Evolutionary conservation across 2,113 vertebrate species (phyloP).

Genomic region (Ovibos moschatus): DNA sequence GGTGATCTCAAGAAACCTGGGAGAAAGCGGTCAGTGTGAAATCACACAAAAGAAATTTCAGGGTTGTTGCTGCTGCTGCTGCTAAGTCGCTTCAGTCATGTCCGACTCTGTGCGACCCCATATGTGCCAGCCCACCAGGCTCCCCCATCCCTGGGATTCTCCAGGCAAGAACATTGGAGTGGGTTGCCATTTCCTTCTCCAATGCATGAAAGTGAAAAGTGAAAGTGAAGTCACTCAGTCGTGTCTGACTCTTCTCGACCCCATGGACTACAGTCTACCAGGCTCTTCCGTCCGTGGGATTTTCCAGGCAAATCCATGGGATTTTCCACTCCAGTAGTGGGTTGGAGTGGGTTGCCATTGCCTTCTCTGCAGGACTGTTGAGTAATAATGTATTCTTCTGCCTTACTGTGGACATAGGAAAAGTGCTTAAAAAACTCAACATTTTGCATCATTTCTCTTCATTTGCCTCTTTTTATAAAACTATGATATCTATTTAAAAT

Average conservation of each 20-base stretch:
- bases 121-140: too few species aligned
- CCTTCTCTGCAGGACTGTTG: neutral
- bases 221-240: too few species aligned
- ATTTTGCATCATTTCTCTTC: neutral
- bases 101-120: too few species aligned
- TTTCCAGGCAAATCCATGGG: too few species aligned
- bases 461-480: slow-evolving; percentile 1
- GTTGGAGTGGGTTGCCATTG: neutral
- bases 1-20: neutral
- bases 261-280: too few species aligned
- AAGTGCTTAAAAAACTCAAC: neutral
- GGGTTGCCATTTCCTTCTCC: too few species aligned
- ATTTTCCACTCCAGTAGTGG: too few species aligned
- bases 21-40: neutral
- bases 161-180: too few species aligned
- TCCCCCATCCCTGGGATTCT: too few species aligned
- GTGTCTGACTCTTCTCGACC: rapidly evolving
- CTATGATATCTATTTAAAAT: neutral
- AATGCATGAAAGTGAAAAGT: too few species aligned
- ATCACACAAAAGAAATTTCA: neutral
- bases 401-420: neutral
- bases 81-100: too few species aligned
- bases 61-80: neutral
- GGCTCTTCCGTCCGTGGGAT: too few species aligned
- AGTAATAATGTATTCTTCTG: neutral